phyloP scores from a whole-genome alignment of 2,888 invertebrate genomes.

The Phalera bucephala region DNA sequence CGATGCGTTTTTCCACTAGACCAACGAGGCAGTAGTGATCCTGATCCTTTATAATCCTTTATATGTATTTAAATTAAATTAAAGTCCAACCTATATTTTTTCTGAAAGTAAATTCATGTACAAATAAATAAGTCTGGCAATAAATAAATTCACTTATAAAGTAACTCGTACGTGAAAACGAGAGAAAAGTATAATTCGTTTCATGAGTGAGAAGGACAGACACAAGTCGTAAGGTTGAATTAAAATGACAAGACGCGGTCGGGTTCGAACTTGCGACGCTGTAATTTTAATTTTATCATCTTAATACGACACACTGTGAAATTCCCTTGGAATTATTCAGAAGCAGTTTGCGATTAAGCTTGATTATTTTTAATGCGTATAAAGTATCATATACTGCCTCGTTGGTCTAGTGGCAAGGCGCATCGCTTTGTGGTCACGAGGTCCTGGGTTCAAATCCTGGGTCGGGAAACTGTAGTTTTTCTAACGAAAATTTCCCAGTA shows the following conservation, averaged over 20 bases:
- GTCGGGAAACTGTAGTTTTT: constrained; percentile 1
- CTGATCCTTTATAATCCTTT: no score
- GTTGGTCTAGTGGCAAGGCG: no score
- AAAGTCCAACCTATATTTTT: no score
- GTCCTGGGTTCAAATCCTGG: no score
- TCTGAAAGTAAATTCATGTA: no score
- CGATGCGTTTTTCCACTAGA: no score
- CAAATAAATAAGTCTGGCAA: constrained; percentile 1
- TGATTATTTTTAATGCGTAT: not conserved
- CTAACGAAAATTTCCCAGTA: no score
- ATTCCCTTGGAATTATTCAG: constrained; percentile 28
- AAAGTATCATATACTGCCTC: no score
- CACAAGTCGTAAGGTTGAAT: constrained; percentile 36
- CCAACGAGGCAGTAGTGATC: no score
- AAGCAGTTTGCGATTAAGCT: constrained; percentile 23
- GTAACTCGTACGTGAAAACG: constrained; percentile 14
- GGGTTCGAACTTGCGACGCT: constrained; percentile 17
- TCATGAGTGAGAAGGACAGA: constrained; percentile 15
- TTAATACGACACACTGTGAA: constrained; percentile 41
- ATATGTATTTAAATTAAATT: no score
- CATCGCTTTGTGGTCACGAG: no score
- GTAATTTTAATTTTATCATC: constrained; percentile 34
- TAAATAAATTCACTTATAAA: constrained; percentile 20
- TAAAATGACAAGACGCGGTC: constrained; percentile 30
- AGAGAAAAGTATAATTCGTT: constrained; percentile 6